Conservation (phyloP, 2,888 invertebrate species). For the Agriotes lineatus region DNA sequence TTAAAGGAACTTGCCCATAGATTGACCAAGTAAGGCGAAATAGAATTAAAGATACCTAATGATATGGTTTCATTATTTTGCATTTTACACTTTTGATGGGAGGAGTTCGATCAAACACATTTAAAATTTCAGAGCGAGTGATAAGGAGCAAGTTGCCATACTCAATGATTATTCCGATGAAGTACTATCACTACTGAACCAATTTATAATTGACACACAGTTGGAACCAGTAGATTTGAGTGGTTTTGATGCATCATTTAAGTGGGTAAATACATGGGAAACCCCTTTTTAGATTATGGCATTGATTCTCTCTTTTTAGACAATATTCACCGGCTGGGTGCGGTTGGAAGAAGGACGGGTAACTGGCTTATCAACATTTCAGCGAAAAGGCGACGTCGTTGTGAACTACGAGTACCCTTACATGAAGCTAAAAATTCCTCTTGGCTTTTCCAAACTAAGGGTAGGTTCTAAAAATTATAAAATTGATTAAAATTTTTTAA, state of each 20-base stretch:
- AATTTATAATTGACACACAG: neutral
- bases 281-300: neutral
- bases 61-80: neutral
- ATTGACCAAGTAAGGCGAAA: neutral
- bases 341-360: slow-evolving; percentile 67
- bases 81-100: neutral
- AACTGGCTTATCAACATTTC: slow-evolving; percentile 67
- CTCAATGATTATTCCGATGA: slow-evolving; percentile 2
- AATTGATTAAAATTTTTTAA: no score
- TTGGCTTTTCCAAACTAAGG: slow-evolving; percentile 45
- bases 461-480: no score
- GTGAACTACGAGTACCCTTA: slow-evolving; percentile 41
- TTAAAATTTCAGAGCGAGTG: neutral
- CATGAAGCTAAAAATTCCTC: slow-evolving; percentile 7
- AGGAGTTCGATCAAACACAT: neutral
- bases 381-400: slow-evolving; percentile 66
- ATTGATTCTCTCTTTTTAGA: neutral
- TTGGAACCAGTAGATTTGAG: neutral
- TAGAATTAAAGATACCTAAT: neutral
- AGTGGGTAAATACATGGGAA: neutral
- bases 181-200: neutral
- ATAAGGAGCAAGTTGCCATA: neutral
- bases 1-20: neutral
- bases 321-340: slow-evolving; percentile 50
- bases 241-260: neutral